These are phyloP conservation scores for Meandrina meandrites DNA, from an alignment of 92 coral and sea anemone species.

Conservation along the genomic window DNA sequence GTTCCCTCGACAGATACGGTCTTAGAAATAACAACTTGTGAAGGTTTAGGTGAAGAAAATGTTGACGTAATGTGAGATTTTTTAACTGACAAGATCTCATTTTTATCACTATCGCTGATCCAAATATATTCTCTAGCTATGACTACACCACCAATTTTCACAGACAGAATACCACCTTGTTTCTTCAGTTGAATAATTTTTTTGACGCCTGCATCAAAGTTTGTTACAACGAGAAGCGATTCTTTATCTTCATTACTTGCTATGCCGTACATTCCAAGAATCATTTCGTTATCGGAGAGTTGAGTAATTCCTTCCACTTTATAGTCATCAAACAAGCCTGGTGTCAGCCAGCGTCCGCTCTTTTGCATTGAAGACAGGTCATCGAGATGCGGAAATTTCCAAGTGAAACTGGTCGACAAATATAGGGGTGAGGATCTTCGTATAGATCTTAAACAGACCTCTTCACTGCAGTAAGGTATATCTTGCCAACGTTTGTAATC, in stretches of 20 bases:
- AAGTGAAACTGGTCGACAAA: constrained; percentile 60
- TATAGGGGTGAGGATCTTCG: constrained; percentile 72
- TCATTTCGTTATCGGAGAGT: constrained; percentile 56
- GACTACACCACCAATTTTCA: constrained; percentile 69
- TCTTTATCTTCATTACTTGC: constrained; percentile 63
- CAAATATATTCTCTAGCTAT: constrained; percentile 58
- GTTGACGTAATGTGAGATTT: constrained; percentile 50
- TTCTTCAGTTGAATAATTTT: constrained; percentile 71
- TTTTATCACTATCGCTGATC: constrained; percentile 56
- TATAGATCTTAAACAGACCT: constrained; percentile 67
- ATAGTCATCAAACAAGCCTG: constrained; percentile 87
- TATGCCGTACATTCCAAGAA: constrained; percentile 80
- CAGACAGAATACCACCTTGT: constrained; percentile 46
- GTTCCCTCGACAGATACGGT: constrained; percentile 38
- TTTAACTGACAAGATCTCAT: constrained; percentile 45
- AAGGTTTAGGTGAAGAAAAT: constrained; percentile 43
- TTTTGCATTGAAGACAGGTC: constrained; percentile 73
- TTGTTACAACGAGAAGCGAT: constrained; percentile 70
- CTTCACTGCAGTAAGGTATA: constrained; percentile 68
- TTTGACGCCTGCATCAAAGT: constrained; percentile 34
- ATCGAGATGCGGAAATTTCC: constrained; percentile 89
- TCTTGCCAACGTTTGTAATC: constrained; percentile 69
- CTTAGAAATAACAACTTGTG: constrained; percentile 33
- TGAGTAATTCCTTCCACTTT: constrained; percentile 73
- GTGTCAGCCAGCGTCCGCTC: constrained; percentile 73